Conservation (phyloP, 2,113 vertebrate genomes). For the Amia ocellicauda region DNA sequence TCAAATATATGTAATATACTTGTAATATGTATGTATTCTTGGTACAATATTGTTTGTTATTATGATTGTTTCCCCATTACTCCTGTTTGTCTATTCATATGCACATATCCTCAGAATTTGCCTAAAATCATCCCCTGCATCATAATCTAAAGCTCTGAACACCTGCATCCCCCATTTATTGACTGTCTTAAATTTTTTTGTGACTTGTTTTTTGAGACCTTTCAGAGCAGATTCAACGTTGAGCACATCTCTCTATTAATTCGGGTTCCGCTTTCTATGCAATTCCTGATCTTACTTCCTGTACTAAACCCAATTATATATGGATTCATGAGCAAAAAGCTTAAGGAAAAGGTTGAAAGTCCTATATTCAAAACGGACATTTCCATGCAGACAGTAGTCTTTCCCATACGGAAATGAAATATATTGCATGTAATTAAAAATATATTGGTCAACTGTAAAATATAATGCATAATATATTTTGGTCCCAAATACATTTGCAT, state of each 20-base stretch:
- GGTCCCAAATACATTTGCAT: too few relatives aligned
- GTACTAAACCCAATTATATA: not conserved
- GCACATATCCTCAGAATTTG: not conserved
- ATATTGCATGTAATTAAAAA: too few relatives aligned
- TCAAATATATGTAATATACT: too few relatives aligned
- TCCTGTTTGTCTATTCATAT: not conserved
- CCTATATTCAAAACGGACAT: not conserved
- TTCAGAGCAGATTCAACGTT: too few relatives aligned
- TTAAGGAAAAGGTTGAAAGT: not conserved
- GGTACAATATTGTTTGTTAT: not conserved
- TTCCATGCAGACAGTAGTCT: too few relatives aligned
- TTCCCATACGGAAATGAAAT: too few relatives aligned
- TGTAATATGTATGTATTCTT: too few relatives aligned
- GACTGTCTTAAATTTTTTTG: not conserved
- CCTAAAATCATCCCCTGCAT: not conserved
- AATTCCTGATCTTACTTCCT: not conserved
- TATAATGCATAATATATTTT: too few relatives aligned
- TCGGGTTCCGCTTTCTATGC: not conserved
- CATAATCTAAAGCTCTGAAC: not conserved
- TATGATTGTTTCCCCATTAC: not conserved
- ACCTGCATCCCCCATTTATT: not conserved
- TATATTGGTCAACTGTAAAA: too few relatives aligned
- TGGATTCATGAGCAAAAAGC: not conserved
- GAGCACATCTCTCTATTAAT: not conserved
- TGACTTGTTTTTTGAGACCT: too few relatives aligned